Percentiles rank a stretch among this genome's conserved stretches.
phyloP scores from a whole-genome alignment of 2,113 vertebrate genomes.

The Pomatostomus ruficeps region DNA sequence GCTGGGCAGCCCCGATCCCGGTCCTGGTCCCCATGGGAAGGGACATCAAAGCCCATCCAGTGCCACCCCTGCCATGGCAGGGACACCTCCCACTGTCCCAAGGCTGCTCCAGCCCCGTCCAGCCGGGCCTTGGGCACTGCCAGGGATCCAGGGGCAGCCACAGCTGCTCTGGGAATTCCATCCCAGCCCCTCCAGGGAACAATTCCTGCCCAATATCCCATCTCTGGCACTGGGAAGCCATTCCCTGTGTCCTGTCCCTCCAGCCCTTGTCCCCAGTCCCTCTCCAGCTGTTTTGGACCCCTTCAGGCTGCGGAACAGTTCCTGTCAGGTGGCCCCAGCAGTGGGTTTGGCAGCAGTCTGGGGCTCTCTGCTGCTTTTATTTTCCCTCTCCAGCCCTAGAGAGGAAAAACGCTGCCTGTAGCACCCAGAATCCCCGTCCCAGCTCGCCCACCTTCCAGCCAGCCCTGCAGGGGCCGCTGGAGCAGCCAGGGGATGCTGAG shows the following conservation, averaged over 20 bases:
- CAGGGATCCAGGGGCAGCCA: not conserved
- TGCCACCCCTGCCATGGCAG: not conserved
- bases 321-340: not conserved
- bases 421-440: not conserved
- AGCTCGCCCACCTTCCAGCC: not conserved
- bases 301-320: not conserved
- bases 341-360: not conserved
- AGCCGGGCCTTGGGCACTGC: fast-evolving
- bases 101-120: not conserved
- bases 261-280: not conserved
- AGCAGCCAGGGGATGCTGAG: not conserved
- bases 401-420: fast-evolving
- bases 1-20: not conserved
- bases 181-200: not conserved
- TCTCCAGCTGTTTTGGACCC: not conserved
- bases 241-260: not conserved
- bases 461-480: not conserved
- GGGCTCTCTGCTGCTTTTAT: not conserved
- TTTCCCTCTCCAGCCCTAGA: not conserved
- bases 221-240: not conserved
- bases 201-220: not conserved
- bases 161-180: not conserved
- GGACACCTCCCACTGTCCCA: not conserved
- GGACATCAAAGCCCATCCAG: not conserved
- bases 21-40: not conserved